Evolutionary conservation across 1,140 invertebrate genomes (phyloP).

Genomic region (Adoxophyes honmai): DNA sequence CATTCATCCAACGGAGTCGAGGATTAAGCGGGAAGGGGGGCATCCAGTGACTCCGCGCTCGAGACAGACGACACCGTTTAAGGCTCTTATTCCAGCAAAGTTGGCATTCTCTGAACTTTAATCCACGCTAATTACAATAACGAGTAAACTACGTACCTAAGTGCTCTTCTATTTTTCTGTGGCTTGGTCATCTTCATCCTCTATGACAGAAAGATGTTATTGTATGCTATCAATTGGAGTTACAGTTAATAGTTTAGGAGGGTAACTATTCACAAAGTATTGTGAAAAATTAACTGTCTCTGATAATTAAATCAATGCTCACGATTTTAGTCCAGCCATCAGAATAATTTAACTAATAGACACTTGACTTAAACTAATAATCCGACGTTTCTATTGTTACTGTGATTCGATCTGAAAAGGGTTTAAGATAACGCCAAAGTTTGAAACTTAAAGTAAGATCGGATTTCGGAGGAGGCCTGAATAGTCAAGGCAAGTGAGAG

Average conservation of each 20-base stretch:
- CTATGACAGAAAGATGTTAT: too few relatives aligned
- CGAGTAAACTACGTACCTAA: too few relatives aligned
- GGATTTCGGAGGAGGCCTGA: conserved; percentile 39
- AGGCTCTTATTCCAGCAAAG: conserved; percentile 5
- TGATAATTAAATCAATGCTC: too few relatives aligned
- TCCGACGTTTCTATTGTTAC: conserved; percentile 20
- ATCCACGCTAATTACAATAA: conserved; percentile 39
- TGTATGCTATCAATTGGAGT: too few relatives aligned
- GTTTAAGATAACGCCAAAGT: conserved; percentile 31
- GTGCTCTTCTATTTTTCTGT: too few relatives aligned
- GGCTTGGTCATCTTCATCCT: too few relatives aligned
- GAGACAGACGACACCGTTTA: conserved; percentile 32
- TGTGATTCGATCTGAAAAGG: conserved; percentile 22
- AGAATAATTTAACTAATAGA: too few relatives aligned
- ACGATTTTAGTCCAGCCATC: too few relatives aligned
- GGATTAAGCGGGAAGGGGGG: conserved; percentile 65
- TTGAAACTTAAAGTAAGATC: conserved; percentile 42
- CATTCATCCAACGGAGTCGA: conserved; percentile 57
- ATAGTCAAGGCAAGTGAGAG: conserved; percentile 48
- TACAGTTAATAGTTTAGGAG: too few relatives aligned
- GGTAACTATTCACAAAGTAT: too few relatives aligned
- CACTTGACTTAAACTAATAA: background rate
- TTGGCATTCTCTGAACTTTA: conserved; percentile 33
- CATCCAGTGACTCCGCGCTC: conserved; percentile 40
- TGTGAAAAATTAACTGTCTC: too few relatives aligned